A percentile compares a stretch with the other conserved stretches of the same genome.
Evolutionary conservation across 1,140 invertebrate species (phyloP).

Genomic region (Eupeodes corollae): DNA sequence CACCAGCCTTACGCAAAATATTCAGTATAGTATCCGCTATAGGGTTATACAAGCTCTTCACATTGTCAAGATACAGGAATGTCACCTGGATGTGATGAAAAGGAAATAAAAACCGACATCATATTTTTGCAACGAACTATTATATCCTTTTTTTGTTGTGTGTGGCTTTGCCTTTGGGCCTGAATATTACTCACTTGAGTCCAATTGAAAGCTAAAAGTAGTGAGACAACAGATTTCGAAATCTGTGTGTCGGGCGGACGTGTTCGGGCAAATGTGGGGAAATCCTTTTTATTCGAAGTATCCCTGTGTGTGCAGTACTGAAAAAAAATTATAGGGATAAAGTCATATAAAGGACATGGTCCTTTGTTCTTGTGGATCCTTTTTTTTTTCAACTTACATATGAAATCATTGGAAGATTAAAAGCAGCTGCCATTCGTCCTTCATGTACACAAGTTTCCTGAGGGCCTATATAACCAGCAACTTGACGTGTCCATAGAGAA

Average conservation of each 20-base stretch:
- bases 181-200: slow-evolving; percentile 49
- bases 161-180: too few species aligned
- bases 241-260: slow-evolving; percentile 87
- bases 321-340: neutral
- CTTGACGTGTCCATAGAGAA: slow-evolving; percentile 70
- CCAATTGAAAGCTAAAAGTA: slow-evolving; percentile 69
- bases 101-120: neutral
- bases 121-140: too few species aligned
- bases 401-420: slow-evolving; percentile 80
- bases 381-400: slow-evolving; percentile 49
- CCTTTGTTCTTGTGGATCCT: neutral
- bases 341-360: neutral
- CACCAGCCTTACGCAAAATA: slow-evolving; percentile 53
- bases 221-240: slow-evolving; percentile 73
- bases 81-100: slow-evolving; percentile 44
- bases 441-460: slow-evolving; percentile 93
- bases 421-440: slow-evolving; percentile 86
- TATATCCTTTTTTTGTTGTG: too few species aligned
- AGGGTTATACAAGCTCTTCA: slow-evolving; percentile 55
- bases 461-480: slow-evolving; percentile 85
- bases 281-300: slow-evolving; percentile 74
- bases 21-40: slow-evolving; percentile 60
- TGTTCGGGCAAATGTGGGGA: slow-evolving; percentile 86
- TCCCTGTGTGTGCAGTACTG: slow-evolving; percentile 79
- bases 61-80: slow-evolving; percentile 60